Evolutionary conservation across 2,113 vertebrate genomes (phyloP).

Genomic region (Perca flavescens): DNA sequence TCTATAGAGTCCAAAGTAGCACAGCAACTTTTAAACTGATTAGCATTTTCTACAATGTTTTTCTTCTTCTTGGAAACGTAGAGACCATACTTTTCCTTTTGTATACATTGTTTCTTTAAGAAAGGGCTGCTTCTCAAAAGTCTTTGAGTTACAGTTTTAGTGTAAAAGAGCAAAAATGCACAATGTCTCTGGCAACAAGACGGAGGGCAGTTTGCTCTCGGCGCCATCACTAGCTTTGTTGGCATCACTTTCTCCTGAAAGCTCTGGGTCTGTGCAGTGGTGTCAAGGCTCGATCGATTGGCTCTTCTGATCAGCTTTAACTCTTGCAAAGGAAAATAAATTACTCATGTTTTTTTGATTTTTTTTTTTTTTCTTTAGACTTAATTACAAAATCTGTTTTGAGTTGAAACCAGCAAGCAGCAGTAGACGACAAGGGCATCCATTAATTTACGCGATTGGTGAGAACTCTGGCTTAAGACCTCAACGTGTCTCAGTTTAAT

Average conservation of each 20-base stretch:
- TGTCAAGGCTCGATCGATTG: conserved; percentile 75
- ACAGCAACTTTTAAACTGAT: conserved; percentile 72
- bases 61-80: conserved; percentile 81
- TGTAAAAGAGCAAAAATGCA: conserved; percentile 89
- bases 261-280: conserved; percentile 69
- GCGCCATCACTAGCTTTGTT: conserved; percentile 75
- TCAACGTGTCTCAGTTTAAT: conserved; percentile 54
- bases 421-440: conserved; percentile 89
- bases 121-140: conserved; percentile 81
- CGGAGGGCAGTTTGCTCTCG: conserved; percentile 76
- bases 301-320: conserved; percentile 78
- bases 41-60: conserved; percentile 72
- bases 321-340: conserved; percentile 76
- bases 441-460: conserved; percentile 78
- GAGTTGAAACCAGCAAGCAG: conserved; percentile 88
- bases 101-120: conserved; percentile 82
- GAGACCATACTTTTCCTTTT: conserved; percentile 82
- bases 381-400: conserved; percentile 79
- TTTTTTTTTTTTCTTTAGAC: conserved; percentile 73
- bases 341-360: conserved; percentile 64
- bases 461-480: conserved; percentile 62
- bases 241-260: conserved; percentile 81
- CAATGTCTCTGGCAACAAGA: conserved; percentile 75
- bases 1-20: conserved; percentile 84
- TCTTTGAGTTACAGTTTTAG: conserved; percentile 84